A percentile compares a stretch with the other conserved stretches of the same genome.
Evolutionary conservation across 2,888 invertebrate genomes (phyloP).

Genomic region (Zonitis immaculata): DNA sequence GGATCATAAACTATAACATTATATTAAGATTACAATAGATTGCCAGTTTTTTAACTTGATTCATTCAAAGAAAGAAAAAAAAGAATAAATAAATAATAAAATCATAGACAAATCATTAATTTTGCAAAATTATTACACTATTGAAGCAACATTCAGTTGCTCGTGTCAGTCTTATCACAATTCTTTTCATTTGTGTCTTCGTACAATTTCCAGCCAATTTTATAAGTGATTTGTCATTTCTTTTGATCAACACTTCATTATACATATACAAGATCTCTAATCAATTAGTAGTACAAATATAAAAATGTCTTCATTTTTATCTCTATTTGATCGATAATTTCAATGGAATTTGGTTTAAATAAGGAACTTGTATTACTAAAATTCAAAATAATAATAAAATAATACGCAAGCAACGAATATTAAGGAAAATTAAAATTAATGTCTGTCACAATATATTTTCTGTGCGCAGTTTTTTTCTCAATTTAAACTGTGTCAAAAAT

Average conservation of each 20-base stretch:
- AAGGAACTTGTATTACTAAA: neutral
- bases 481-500: neutral
- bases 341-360: neutral
- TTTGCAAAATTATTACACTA: no score
- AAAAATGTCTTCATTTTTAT: neutral
- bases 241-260: neutral
- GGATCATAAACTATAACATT: no score
- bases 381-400: neutral
- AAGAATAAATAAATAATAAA: no score
- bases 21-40: no score
- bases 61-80: no score
- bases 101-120: no score
- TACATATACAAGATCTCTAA: neutral
- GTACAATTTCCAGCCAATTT: neutral
- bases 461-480: neutral
- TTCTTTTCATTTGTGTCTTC: neutral
- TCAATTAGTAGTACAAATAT: neutral
- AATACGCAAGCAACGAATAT: neutral
- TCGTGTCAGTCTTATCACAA: conserved; percentile 18
- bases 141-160: no score
- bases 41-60: no score
- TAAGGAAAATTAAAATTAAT: no score
- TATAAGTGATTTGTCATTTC: neutral
- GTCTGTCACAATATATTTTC: no score
- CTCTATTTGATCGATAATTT: neutral